Base-by-base conservation (phyloP, 2,113 vertebrate species). In the Chroicocephalus ridibundus region DNA sequence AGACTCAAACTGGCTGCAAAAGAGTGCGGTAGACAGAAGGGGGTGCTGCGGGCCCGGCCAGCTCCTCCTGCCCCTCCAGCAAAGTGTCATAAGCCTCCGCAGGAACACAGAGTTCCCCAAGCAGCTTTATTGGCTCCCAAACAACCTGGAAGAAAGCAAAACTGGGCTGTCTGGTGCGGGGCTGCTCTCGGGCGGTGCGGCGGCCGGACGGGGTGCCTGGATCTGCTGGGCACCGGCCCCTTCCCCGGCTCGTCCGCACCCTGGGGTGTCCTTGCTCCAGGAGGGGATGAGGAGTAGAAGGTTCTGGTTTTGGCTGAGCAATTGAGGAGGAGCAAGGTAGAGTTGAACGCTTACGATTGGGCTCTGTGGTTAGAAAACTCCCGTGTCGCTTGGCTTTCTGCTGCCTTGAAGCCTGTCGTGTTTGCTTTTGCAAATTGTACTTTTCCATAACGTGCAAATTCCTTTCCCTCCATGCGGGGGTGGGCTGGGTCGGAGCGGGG, bases 251-350 rank as follows among this genome's bases (percentile, higher is more conserved):
- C 18, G 2, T 51, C 76, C n/a, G 22, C 55, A 38, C 77, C 75
- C 29, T 58, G 86, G 86, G 88, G 55, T 65, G 47, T 71, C 95
- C 96, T 64, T 64, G 93, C 93, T 76, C 68, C 81, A 14, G 89
- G 60, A 82, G 83, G 92, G 96, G 88, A 95, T 94, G 96, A 97
- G 96, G 84, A 77, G n/a, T 46, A 61, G 90, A 92, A 90, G 75
- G n/a, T 51, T 92, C 96, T 94, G 94, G 90, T 96, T 95, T 90
- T 95, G 96, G 91, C 97, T 88, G 91, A 91, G 88, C 96, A 34
- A 82, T 90, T 86, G 94, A 96, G 91, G 93, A 97, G 93, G 90
- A 97, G 77, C 94, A 96, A 96, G 97, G 97, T 95, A 94, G 72
- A 95, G 96, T 86, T 85, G 78, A 93, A 58, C 4, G 54, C 88